Evolutionary conservation across 2,797 vertebrate species (phyloP).

Genomic region (Bradypodion ventrale): DNA sequence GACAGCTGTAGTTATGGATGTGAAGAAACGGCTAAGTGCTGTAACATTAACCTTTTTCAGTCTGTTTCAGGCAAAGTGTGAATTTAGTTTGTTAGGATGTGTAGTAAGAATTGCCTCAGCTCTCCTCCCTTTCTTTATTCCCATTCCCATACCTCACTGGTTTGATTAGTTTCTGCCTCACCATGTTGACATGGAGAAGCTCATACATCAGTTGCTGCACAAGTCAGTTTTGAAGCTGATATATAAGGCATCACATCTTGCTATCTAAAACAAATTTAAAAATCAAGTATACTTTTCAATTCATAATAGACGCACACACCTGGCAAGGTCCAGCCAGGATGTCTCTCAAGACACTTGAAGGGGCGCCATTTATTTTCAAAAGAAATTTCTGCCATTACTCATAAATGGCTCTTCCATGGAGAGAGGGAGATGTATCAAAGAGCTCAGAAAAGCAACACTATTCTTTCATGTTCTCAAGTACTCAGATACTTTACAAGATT

Average conservation of each 20-base stretch:
- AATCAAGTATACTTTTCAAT: conserved; percentile 76
- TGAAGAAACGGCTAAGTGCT: conserved; percentile 56
- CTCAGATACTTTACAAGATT: conserved; percentile 77
- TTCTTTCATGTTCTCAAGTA: conserved; percentile 80
- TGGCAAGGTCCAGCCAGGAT: conserved; percentile 76
- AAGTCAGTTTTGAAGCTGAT: conserved; percentile 68
- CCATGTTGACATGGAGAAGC: conserved; percentile 71
- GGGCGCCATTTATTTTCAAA: conserved; percentile 82
- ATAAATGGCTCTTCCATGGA: conserved; percentile 74
- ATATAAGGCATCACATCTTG: conserved; percentile 67
- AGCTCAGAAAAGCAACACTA: conserved; percentile 74
- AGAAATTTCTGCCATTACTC: conserved; percentile 78
- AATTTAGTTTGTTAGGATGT: conserved; percentile 56
- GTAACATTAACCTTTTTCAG: conserved; percentile 36
- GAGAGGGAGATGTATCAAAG: conserved; percentile 77
- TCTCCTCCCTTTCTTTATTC: conserved; percentile 42
- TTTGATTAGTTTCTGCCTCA: conserved; percentile 72
- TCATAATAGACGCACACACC: conserved; percentile 73
- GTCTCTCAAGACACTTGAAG: conserved; percentile 79
- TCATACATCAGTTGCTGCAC: conserved; percentile 64
- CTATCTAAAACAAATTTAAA: conserved; percentile 74
- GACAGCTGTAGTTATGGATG: conserved; percentile 56
- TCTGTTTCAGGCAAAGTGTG: conserved; percentile 55
- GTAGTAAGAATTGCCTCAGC: conserved; percentile 47
- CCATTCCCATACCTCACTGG: conserved; percentile 53